phyloP scores from a whole-genome alignment of 30 jellyfish, hydroid and myxozoan genomes.

The Mastigias papua region DNA sequence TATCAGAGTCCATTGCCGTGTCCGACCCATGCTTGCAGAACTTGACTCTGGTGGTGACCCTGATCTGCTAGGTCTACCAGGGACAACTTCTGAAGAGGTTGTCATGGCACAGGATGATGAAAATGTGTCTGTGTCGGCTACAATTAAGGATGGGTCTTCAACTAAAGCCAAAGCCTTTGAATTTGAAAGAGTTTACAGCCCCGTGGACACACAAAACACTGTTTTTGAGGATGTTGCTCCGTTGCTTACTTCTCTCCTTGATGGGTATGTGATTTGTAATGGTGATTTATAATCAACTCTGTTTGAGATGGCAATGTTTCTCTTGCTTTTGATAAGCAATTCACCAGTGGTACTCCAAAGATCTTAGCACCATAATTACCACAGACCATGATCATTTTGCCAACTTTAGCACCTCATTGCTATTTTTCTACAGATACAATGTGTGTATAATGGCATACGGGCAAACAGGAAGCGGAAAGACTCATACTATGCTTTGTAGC shows the following conservation, averaged over 20 bases:
- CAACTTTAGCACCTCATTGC: too few species aligned
- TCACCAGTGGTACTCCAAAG: too few species aligned
- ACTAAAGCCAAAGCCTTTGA: slow-evolving; percentile 68
- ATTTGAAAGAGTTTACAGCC: slow-evolving; percentile 84
- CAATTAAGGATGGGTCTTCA: slow-evolving; percentile 44
- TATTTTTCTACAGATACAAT: slow-evolving; percentile 63
- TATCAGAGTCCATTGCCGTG: slow-evolving; percentile 93
- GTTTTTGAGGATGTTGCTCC: slow-evolving; percentile 87
- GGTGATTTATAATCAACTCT: too few species aligned
- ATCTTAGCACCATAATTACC: too few species aligned
- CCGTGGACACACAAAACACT: slow-evolving; percentile 64
- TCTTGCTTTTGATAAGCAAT: too few species aligned
- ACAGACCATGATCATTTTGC: too few species aligned
- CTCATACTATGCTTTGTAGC: slow-evolving; percentile 94
- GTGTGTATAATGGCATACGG: slow-evolving; percentile 98
- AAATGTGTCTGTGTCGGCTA: slow-evolving; percentile 49
- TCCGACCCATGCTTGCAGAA: slow-evolving; percentile 82
- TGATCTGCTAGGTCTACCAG: slow-evolving; percentile 79
- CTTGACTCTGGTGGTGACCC: slow-evolving; percentile 92
- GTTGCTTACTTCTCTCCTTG: slow-evolving; percentile 88
- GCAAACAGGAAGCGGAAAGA: slow-evolving; percentile 96
- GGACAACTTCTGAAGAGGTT: slow-evolving; percentile 82
- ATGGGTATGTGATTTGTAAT: slow-evolving; percentile 64
- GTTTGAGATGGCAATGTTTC: too few species aligned
- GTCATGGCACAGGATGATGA: slow-evolving; percentile 84